Evolutionary conservation across 1,140 invertebrate genomes (phyloP).

Genomic region (Scylla paramamosain): DNA sequence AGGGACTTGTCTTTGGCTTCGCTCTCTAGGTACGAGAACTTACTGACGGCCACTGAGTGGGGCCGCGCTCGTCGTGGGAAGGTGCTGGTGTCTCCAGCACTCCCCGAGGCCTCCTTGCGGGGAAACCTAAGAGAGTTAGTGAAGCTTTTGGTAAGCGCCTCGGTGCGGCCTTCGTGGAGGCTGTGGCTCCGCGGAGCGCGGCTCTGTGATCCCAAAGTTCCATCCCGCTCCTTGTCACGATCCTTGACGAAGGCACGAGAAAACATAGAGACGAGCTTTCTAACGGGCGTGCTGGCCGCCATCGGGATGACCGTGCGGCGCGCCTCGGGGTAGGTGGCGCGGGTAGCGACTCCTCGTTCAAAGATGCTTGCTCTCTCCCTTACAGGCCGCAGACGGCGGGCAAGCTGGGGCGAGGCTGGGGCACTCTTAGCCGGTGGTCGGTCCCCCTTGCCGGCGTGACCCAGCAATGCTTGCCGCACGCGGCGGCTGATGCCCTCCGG

Average conservation of each 20-base stretch:
- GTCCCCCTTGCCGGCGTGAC: slow-evolving; percentile 30
- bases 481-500: slow-evolving; percentile 68
- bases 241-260: slow-evolving; percentile 71
- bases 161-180: slow-evolving; percentile 78
- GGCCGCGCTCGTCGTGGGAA: slow-evolving; percentile 58
- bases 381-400: slow-evolving; percentile 31
- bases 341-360: slow-evolving; percentile 90
- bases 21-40: slow-evolving; percentile 63
- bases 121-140: slow-evolving; percentile 64
- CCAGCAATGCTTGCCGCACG: slow-evolving; percentile 54
- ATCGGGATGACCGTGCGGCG: slow-evolving; percentile 83
- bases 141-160: slow-evolving; percentile 23
- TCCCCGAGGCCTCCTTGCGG: background rate
- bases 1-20: background rate
- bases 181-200: slow-evolving; percentile 81
- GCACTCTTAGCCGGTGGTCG: slow-evolving; percentile 60
- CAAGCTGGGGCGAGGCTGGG: slow-evolving; percentile 54
- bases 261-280: slow-evolving; percentile 78
- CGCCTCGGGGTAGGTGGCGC: slow-evolving; percentile 61
- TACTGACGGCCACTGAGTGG: slow-evolving; percentile 50
- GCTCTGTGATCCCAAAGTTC: slow-evolving; percentile 81
- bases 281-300: slow-evolving; percentile 81
- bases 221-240: slow-evolving; percentile 80
- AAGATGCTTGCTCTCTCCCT: slow-evolving; percentile 67
- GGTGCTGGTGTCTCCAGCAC: slow-evolving; percentile 53